Percentiles rank a stretch among this genome's conserved stretches.
These are phyloP conservation scores for Bos javanicus DNA, from an alignment of 2,113 vertebrate genomes.

Conservation along the genomic window DNA sequence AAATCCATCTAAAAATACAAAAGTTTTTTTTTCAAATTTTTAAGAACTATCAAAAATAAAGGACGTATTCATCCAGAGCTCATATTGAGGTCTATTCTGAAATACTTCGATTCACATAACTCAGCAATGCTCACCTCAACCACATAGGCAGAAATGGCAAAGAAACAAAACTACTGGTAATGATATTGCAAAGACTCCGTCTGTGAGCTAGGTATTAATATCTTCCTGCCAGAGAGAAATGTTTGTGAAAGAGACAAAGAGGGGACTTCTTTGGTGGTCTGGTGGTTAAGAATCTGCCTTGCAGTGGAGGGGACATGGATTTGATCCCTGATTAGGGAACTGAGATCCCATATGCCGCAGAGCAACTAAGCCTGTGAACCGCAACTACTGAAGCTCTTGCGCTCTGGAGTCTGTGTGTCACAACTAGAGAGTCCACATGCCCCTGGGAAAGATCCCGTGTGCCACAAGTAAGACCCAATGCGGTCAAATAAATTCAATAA, in stretches of 20 bases:
- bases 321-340: neutral
- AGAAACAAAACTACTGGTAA: neutral
- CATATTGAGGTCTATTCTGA: neutral
- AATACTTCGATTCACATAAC: neutral
- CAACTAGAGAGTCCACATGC: neutral
- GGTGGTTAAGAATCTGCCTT: neutral
- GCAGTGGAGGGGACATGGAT: neutral
- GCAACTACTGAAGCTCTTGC: fast-evolving
- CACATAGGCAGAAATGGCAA: neutral
- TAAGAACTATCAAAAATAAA: neutral
- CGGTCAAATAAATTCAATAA: neutral
- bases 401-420: neutral
- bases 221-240: neutral
- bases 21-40: neutral
- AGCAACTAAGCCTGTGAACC: neutral
- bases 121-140: neutral
- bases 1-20: neutral
- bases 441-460: neutral
- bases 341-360: neutral
- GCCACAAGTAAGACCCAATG: neutral
- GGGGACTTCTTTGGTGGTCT: neutral
- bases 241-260: neutral
- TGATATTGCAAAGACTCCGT: neutral
- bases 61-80: neutral
- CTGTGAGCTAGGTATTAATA: neutral